Percentiles rank a stretch among this genome's conserved stretches.
Evolutionary conservation across 2,888 invertebrate genomes (phyloP).

Genomic region (Acanthosepion lycidas): DNA sequence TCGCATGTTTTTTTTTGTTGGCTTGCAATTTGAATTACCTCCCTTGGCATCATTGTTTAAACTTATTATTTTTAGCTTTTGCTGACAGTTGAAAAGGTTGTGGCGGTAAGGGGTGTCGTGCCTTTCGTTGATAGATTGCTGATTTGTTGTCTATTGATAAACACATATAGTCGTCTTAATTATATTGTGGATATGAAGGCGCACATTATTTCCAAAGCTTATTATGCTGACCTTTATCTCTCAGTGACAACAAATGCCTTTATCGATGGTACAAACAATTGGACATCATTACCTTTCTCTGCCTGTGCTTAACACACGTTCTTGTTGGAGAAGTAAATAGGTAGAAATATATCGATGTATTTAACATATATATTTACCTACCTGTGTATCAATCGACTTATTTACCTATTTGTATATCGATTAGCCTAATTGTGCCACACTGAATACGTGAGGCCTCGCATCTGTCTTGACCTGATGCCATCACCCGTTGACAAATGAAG

Average conservation of each 20-base stretch:
- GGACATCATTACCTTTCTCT: neutral
- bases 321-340: neutral
- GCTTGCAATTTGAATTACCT: neutral
- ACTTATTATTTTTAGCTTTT: neutral
- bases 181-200: neutral
- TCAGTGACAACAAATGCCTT: neutral
- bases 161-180: neutral
- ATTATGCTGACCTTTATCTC: conserved; percentile 6
- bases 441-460: neutral
- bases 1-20: too few species aligned
- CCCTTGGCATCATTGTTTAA: neutral
- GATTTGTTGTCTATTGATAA: conserved; percentile 18
- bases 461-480: neutral
- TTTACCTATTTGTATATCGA: neutral
- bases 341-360: neutral
- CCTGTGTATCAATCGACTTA: neutral
- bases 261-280: neutral
- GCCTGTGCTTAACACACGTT: neutral
- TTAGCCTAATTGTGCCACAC: neutral
- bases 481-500: neutral
- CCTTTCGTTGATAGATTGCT: neutral
- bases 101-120: neutral
- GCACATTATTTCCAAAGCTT: neutral
- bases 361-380: neutral
- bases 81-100: neutral